A percentile compares a stretch with the other conserved stretches of the same genome.
phyloP scores from a whole-genome alignment of 1,140 invertebrate species.

The Plectrocnemia conspersa region DNA sequence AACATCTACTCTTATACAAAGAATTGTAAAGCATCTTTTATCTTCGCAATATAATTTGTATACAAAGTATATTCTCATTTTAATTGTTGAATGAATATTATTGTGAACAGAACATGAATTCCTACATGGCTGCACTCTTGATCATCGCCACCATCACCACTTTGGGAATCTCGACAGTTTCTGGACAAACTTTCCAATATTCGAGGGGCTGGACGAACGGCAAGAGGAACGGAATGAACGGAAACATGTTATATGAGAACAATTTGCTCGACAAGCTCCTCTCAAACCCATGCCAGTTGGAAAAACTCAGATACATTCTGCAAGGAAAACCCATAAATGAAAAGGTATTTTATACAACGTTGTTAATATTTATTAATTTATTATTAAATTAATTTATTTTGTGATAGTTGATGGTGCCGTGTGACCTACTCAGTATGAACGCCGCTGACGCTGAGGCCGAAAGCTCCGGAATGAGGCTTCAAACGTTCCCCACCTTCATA shows the following conservation, averaged over 20 bases:
- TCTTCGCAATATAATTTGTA: background rate
- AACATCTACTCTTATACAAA: constrained; percentile 12
- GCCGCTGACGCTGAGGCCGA: constrained; percentile 24
- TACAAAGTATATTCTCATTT: background rate
- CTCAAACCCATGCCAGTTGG: constrained; percentile 46
- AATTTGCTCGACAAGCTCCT: constrained; percentile 41
- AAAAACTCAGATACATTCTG: constrained; percentile 50
- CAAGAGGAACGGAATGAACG: constrained; percentile 50
- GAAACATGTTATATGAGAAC: constrained; percentile 38
- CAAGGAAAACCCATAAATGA: constrained; percentile 49
- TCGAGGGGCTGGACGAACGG: constrained; percentile 72
- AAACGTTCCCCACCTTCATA: constrained; percentile 21
- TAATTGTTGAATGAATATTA: background rate
- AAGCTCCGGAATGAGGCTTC: constrained; percentile 21
- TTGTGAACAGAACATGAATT: constrained; percentile 27
- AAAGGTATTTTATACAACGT: constrained; percentile 38
- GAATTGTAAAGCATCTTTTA: background rate
- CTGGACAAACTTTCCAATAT: constrained; percentile 67
- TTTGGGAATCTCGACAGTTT: constrained; percentile 40
- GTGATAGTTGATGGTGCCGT: constrained; percentile 28
- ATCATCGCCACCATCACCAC: constrained; percentile 19
- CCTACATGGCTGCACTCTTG: constrained; percentile 19
- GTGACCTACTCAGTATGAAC: constrained; percentile 26
- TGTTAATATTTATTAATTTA: background rate
- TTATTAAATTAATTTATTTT: background rate